Conservation (phyloP, 2,113 vertebrate genomes). For the Oryzias curvinotus region DNA sequence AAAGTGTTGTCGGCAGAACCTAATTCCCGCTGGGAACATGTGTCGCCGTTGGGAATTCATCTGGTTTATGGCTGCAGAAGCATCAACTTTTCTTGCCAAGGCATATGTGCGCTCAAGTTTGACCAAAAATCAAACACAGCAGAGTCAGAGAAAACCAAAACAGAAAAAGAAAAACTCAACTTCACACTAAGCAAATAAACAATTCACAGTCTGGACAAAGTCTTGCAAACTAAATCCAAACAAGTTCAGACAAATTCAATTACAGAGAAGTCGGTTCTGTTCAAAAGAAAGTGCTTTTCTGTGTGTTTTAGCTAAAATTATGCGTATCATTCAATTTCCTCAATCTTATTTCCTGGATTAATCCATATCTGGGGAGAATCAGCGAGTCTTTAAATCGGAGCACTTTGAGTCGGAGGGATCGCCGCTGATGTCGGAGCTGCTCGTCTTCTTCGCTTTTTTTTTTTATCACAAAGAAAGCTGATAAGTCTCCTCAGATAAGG, state of each 20-base stretch:
- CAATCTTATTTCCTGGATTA: conserved; percentile 54
- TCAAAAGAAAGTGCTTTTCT: conserved; percentile 8
- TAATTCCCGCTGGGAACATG: neutral
- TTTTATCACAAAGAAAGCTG: conserved; percentile 56
- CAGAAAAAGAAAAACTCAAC: neutral
- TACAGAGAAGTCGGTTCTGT: conserved; percentile 13
- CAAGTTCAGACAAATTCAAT: conserved; percentile 39
- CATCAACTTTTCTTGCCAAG: neutral
- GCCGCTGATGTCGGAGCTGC: conserved; percentile 17
- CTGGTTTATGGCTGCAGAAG: neutral
- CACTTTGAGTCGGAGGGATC: conserved; percentile 38
- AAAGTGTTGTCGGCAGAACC: neutral
- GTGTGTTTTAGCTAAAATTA: conserved; percentile 22
- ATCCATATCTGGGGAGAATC: conserved; percentile 46
- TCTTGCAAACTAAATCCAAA: conserved; percentile 28
- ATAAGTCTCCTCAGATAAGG: conserved; percentile 66
- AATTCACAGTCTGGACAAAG: conserved; percentile 5
- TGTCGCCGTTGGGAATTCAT: neutral
- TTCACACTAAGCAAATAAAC: neutral
- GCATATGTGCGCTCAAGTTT: neutral
- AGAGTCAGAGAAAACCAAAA: neutral
- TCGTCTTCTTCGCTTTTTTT: conserved; percentile 46
- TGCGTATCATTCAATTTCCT: conserved; percentile 14
- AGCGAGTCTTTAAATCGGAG: conserved; percentile 57
- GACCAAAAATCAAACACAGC: neutral